These are phyloP conservation scores for Catalaphyllia jardinei DNA, from an alignment of 64 coral and sea anemone genomes.

Conservation along the genomic window DNA sequence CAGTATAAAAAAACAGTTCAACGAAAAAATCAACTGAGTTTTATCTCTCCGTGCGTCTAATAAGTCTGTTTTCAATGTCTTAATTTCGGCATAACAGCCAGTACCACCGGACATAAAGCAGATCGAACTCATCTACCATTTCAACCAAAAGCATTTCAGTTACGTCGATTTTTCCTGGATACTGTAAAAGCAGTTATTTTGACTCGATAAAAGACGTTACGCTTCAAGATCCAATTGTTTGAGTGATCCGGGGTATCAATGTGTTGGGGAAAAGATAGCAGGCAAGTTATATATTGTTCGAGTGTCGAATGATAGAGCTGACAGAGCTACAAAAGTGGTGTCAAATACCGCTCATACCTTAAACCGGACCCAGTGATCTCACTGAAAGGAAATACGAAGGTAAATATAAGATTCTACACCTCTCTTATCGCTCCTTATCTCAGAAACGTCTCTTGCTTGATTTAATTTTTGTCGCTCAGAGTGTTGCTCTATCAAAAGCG, in stretches of 20 bases:
- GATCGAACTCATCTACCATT: conserved; percentile 2
- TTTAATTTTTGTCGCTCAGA: conserved; percentile 50
- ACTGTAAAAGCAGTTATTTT: neutral
- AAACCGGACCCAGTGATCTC: conserved; percentile 12
- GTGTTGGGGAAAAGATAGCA: neutral
- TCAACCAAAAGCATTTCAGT: conserved; percentile 14
- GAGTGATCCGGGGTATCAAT: neutral
- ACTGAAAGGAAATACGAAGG: conserved; percentile 19
- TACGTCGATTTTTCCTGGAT: neutral
- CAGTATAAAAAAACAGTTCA: neutral
- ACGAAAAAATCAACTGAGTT: neutral
- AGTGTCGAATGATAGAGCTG: conserved; percentile 35
- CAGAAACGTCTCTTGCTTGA: conserved; percentile 20
- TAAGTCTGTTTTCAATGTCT: neutral
- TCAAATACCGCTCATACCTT: neutral
- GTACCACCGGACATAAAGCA: neutral
- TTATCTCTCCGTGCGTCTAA: neutral
- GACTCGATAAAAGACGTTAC: neutral
- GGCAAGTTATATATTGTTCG: neutral
- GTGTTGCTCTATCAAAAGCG: conserved; percentile 32
- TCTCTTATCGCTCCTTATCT: conserved; percentile 36
- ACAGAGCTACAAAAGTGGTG: neutral
- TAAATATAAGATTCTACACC: conserved; percentile 30
- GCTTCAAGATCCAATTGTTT: neutral
- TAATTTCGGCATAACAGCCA: neutral